Evolutionary conservation across 2,113 vertebrate genomes (phyloP), one percentile per base, ranked within the genome.

Genomic region (Climacteris rufus): DNA sequence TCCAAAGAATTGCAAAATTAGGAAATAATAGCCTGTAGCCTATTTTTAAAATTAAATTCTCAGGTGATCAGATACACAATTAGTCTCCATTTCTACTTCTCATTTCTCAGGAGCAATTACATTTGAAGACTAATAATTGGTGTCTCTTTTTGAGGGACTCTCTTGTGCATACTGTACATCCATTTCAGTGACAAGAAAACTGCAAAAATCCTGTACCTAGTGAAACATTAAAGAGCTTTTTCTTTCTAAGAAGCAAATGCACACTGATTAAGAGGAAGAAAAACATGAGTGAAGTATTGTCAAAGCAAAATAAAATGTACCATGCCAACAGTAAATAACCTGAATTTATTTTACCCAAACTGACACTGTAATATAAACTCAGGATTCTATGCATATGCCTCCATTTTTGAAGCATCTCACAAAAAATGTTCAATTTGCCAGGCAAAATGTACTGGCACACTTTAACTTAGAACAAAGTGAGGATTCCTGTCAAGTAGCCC

Each of bases 41-140:
- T 93, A 96, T 96, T 96, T 96, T 96, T 86, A 83, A 93, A 96
- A 96, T 89, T 95, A 90, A 86, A 96, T 88, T 95, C 93, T 96
- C 95, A 95, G 81, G 92, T 94, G 93, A 96, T 87, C 84, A 74
- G 72, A 93, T 90, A 89, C 54, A 95, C 94, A 95, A 96, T 96
- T 97, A 95, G 91, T 89, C 57, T 95, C 86, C 50, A 80, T 77
- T 94, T 97, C 91, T 94, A 90, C 37, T 63, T 89, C 66, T 88
- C 61, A 92, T 92, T 95, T 93, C 95, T 96, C 94, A 78, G 57
- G 93, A 94, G 93, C 93, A 96, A 96, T 84, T 96, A 89, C 66
- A 91, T 83, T 70, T 82, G 63, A 96, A 93, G 93, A 93, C 76
- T 84, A 96, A 82, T 94, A 95, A 96, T 66, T 78, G 93, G 78